phyloP scores from a whole-genome alignment of 1,140 invertebrate genomes.

The Phenacoccus solenopsis region DNA sequence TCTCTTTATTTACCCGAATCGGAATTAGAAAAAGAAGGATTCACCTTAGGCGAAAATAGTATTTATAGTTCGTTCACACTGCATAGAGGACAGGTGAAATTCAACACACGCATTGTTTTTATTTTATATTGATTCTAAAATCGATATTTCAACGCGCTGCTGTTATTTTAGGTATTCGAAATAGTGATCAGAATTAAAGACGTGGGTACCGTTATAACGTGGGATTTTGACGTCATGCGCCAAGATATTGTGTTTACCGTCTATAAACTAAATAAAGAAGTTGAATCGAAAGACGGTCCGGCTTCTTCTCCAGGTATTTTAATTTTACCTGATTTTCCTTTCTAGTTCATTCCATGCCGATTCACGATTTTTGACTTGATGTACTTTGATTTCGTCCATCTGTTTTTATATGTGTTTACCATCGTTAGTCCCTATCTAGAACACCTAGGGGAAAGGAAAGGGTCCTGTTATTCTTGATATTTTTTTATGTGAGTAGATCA shows the following conservation, averaged over 20 bases:
- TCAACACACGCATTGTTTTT: not conserved
- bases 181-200: conserved; percentile 70
- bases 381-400: too few species aligned
- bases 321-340: not conserved
- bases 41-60: conserved; percentile 50
- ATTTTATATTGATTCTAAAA: too few species aligned
- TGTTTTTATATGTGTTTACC: too few species aligned
- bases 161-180: conserved; percentile 51
- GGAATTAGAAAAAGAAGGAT: conserved; percentile 43
- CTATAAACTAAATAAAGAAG: conserved; percentile 41
- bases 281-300: not conserved
- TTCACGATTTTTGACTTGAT: too few species aligned
- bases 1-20: conserved; percentile 66
- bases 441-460: too few species aligned
- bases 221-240: conserved; percentile 92
- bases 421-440: too few species aligned
- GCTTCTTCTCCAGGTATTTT: not conserved
- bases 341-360: not conserved
- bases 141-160: not conserved
- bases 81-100: conserved; percentile 43
- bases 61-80: conserved; percentile 57
- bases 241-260: conserved; percentile 80
- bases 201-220: conserved; percentile 79
- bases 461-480: too few species aligned
- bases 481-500: too few species aligned